Evolutionary conservation across 2,797 vertebrate genomes (phyloP).

Genomic region (Muscicapa comitata): DNA sequence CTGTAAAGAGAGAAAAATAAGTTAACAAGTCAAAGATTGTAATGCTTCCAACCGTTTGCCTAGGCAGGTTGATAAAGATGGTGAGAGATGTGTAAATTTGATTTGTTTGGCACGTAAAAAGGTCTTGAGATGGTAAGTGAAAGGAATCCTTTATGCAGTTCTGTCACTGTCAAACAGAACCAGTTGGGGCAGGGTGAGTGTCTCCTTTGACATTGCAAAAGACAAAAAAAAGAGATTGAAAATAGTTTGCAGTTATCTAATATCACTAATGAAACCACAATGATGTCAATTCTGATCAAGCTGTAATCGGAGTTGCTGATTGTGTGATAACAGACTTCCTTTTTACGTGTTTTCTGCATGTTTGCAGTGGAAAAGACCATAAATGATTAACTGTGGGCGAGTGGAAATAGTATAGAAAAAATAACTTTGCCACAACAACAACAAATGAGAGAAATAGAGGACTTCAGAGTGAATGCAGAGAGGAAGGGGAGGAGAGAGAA

Average conservation of each 20-base stretch:
- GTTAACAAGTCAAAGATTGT: constrained; percentile 69
- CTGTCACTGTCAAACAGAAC: background rate
- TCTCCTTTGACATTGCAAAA: constrained; percentile 34
- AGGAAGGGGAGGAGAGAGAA: constrained; percentile 58
- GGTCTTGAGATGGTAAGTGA: background rate
- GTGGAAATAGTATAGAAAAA: constrained; percentile 83
- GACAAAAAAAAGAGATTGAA: constrained; percentile 45
- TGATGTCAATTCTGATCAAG: constrained; percentile 81
- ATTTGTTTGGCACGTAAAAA: constrained; percentile 35
- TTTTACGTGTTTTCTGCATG: constrained; percentile 74
- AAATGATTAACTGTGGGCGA: constrained; percentile 81
- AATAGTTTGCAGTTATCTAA: constrained; percentile 69
- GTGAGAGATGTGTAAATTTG: background rate
- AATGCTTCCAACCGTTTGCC: constrained; percentile 57
- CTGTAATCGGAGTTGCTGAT: constrained; percentile 73
- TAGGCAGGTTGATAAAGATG: constrained; percentile 47
- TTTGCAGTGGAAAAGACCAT: constrained; percentile 78
- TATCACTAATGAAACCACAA: constrained; percentile 77
- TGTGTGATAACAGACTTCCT: constrained; percentile 77
- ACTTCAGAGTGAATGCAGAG: constrained; percentile 60
- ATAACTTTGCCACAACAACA: constrained; percentile 81
- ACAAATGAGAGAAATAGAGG: constrained; percentile 64
- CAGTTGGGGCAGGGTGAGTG: background rate
- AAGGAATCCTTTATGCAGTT: background rate
- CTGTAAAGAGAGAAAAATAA: constrained; percentile 74